A percentile compares a stretch with the other conserved stretches of the same genome.
These are phyloP conservation scores for Blastobasis lacticolella DNA, from an alignment of 2,888 invertebrate species.

Conservation along the genomic window DNA sequence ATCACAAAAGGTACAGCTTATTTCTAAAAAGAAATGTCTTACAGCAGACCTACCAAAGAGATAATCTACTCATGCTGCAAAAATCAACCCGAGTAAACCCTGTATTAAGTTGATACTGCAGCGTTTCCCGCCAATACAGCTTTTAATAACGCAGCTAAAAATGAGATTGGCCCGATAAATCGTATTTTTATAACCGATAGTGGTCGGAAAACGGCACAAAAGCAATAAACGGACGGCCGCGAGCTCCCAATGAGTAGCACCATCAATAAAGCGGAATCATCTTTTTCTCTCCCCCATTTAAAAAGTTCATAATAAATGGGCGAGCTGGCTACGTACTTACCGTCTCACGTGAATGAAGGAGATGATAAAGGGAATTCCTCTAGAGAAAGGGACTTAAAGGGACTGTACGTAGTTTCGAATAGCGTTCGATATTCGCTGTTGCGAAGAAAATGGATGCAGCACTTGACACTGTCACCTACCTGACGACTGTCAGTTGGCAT, in stretches of 20 bases:
- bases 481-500: too few relatives aligned
- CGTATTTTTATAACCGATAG: slow-evolving; percentile 1
- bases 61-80: too few relatives aligned
- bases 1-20: too few relatives aligned
- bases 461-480: too few relatives aligned
- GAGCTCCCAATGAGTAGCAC: slow-evolving; percentile 10
- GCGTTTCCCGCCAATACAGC: too few relatives aligned
- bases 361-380: slow-evolving; percentile 50
- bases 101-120: too few relatives aligned
- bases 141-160: too few relatives aligned
- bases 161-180: neutral
- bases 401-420: slow-evolving; percentile 10
- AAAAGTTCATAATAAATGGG: slow-evolving; percentile 22
- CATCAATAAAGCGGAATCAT: slow-evolving; percentile 21
- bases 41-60: too few relatives aligned
- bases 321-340: slow-evolving; percentile 15
- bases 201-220: slow-evolving; percentile 8
- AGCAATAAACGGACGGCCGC: slow-evolving; percentile 13
- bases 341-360: slow-evolving; percentile 44
- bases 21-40: too few relatives aligned
- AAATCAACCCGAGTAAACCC: too few relatives aligned
- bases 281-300: slow-evolving; percentile 16
- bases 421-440: too few relatives aligned
- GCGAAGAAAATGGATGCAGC: too few relatives aligned
- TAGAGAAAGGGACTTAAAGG: slow-evolving; percentile 48